These are phyloP conservation scores for Brachionus paranguensis DNA, from an alignment of 1,140 invertebrate genomes.

Conservation along the genomic window DNA sequence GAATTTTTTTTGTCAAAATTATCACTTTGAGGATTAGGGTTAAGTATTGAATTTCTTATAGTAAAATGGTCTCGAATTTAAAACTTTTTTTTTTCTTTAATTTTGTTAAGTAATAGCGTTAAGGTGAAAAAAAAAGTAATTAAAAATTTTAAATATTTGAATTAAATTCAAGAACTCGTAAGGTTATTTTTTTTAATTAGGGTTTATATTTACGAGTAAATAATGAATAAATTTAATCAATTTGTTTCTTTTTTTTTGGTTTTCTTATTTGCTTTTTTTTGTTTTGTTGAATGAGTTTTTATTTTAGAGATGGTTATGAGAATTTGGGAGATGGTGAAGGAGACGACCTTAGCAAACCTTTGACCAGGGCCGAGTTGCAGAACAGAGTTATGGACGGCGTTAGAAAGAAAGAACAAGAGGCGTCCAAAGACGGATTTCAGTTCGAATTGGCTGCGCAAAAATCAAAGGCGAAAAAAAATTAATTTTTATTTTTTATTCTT, in stretches of 20 bases:
- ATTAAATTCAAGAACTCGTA: not conserved
- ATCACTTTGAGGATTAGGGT: not conserved
- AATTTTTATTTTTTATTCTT: not conserved
- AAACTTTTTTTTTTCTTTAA: not conserved
- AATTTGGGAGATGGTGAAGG: slow-evolving; percentile 51
- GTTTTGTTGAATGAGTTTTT: not conserved
- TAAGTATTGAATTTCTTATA: not conserved
- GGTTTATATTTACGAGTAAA: not conserved
- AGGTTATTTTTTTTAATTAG: not conserved
- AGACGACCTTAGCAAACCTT: slow-evolving; percentile 48
- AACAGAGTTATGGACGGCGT: slow-evolving; percentile 54
- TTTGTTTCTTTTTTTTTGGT: not conserved
- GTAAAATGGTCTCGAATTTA: not conserved
- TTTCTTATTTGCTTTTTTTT: not conserved
- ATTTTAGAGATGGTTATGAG: slow-evolving; percentile 53
- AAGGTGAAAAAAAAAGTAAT: not conserved
- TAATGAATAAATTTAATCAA: slow-evolving; percentile 8
- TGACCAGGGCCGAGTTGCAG: slow-evolving; percentile 51
- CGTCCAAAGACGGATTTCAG: slow-evolving; percentile 2
- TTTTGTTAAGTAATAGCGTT: not conserved
- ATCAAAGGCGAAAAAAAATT: slow-evolving; percentile 12
- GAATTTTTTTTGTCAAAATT: not conserved
- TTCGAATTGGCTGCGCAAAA: slow-evolving; percentile 19
- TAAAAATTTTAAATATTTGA: not conserved
- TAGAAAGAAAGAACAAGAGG: slow-evolving; percentile 48